phyloP scores from a whole-genome alignment of 2,113 vertebrate species.

The Gambusia affinis region DNA sequence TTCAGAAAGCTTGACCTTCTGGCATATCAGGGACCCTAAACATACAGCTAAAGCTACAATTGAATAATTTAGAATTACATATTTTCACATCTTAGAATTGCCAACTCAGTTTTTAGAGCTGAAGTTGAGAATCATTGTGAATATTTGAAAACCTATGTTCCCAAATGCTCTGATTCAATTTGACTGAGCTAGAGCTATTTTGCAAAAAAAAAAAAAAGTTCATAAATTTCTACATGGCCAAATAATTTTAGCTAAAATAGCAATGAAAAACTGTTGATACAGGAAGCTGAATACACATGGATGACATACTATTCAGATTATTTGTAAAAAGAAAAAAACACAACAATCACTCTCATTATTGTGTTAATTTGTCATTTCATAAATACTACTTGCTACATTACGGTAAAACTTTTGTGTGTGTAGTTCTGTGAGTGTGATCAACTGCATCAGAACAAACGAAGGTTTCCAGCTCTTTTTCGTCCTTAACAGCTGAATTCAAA shows the following conservation, averaged over 20 bases:
- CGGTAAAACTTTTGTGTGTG: too few species aligned
- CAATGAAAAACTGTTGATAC: background rate
- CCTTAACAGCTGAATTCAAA: conserved; percentile 42
- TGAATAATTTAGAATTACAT: background rate
- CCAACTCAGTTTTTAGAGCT: background rate
- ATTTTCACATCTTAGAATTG: background rate
- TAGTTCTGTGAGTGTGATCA: background rate
- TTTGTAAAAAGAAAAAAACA: too few species aligned
- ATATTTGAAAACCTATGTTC: background rate
- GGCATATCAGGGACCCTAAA: background rate
- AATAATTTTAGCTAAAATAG: background rate
- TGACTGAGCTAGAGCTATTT: background rate
- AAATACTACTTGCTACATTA: too few species aligned
- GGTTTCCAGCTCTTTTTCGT: conserved; percentile 23
- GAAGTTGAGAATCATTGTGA: background rate
- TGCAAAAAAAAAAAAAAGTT: background rate
- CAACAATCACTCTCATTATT: too few species aligned
- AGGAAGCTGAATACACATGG: background rate
- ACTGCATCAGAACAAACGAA: background rate
- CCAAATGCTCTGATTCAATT: background rate
- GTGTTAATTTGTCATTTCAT: too few species aligned
- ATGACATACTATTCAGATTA: background rate
- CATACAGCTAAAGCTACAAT: background rate
- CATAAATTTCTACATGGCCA: background rate
- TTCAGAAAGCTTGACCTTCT: background rate